Base-by-base conservation (phyloP, 2,888 invertebrate species). In the Lagria hirta region DNA sequence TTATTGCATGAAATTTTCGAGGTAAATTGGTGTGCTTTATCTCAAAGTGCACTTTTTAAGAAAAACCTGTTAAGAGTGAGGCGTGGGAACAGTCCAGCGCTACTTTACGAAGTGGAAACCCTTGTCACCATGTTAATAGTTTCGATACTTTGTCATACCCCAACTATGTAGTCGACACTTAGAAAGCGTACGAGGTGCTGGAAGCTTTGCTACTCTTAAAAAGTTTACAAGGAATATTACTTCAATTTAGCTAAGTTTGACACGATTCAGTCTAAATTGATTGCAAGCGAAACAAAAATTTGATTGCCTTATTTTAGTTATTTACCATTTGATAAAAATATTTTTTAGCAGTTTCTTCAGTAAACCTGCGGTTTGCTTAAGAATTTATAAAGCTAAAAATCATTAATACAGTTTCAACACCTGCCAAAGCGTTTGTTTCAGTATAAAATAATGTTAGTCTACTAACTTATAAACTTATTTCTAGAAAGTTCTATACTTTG, bases 41-140 rank as follows among this genome's bases (percentile, higher is more conserved):
- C n/a, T n/a, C 20, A 40, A 36, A 45, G 48, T 45, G 44, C 38
- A 41, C 36, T 44, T 44, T 46, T 45, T 22, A 13, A 11, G 28
- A 42, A 38, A 36, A 35, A n/a, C 43, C 34, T 40, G 48, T 54
- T 53, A 55, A 58, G 52, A 52, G 51, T 43, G 50, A 46, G 51
- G 54, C 62, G 61, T 62, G 63, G 56, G 62, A 63, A 60, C 52
- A 30, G 55, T 53, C 61, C 58, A 57, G 51, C 55, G 48, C 46
- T 52, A 55, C 51, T 58, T 54, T 55, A 44, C 52, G 60, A 56
- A 64, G 64, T 64, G 63, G 60, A 61, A 64, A 62, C 59, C 55
- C 63, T 59, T 64, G 64, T 64, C 58, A 54, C 46, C 50, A 50
- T 54, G 57, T 61, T 59, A 62, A 63, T 61, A 61, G 60, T 62